These are phyloP conservation scores for Tetrapedia diversipes DNA, from an alignment of 2,888 invertebrate species.

Conservation along the genomic window DNA sequence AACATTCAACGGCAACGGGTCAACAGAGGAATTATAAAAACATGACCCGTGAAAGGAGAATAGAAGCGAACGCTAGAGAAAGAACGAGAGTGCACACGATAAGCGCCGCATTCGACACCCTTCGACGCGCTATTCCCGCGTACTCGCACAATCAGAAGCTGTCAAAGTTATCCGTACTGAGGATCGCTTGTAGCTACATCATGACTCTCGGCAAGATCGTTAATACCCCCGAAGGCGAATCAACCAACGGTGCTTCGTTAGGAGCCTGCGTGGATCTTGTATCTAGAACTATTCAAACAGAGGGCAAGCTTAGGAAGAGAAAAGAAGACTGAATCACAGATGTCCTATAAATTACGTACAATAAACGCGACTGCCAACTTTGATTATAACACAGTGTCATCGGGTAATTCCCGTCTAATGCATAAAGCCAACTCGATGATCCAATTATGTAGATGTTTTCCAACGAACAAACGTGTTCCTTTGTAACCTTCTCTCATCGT, in stretches of 20 bases:
- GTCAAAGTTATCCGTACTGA: constrained; percentile 94
- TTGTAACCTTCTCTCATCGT: neutral
- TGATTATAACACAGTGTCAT: too few relatives aligned
- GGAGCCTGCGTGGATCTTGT: constrained; percentile 92
- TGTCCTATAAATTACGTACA: neutral
- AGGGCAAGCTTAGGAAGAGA: constrained; percentile 94
- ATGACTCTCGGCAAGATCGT: constrained; percentile 92
- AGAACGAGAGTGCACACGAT: constrained; percentile 97
- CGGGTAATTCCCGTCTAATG: too few relatives aligned
- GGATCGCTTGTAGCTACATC: constrained; percentile 97
- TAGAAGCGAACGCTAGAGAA: constrained; percentile 97
- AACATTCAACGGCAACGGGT: constrained; percentile 54
- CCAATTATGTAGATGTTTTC: too few relatives aligned
- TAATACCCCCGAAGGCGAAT: constrained; percentile 84
- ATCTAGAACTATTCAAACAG: constrained; percentile 96
- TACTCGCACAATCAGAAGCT: constrained; percentile 97
- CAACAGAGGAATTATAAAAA: constrained; percentile 96
- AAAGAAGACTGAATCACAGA: constrained; percentile 87
- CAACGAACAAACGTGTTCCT: too few relatives aligned
- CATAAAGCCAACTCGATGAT: too few relatives aligned
- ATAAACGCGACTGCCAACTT: too few relatives aligned
- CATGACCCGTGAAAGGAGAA: constrained; percentile 95
- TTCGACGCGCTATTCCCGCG: constrained; percentile 92
- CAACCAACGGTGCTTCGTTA: constrained; percentile 86
- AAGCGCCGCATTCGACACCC: constrained; percentile 96